These are phyloP conservation scores for Tragulus kanchil DNA, from an alignment of 2,113 vertebrate genomes.

Conservation along the genomic window DNA sequence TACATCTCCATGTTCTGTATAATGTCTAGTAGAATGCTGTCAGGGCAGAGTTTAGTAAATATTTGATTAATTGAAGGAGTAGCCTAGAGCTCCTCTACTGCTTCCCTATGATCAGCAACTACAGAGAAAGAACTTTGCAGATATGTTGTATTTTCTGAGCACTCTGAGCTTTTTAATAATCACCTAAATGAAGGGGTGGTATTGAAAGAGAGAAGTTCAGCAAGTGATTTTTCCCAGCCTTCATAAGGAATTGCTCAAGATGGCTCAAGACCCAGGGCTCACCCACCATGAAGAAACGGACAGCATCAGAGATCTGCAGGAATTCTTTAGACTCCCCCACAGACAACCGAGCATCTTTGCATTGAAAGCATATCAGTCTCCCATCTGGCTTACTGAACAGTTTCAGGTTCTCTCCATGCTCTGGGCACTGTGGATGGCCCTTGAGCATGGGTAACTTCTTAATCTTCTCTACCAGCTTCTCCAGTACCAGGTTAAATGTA, in stretches of 20 bases:
- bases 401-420: conserved; percentile 83
- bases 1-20: neutral
- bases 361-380: conserved; percentile 83
- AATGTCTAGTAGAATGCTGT: neutral
- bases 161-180: conserved; percentile 53
- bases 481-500: conserved; percentile 79
- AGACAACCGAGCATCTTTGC: conserved; percentile 78
- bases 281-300: conserved; percentile 79
- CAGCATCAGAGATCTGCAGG: conserved; percentile 82
- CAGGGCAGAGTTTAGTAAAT: neutral
- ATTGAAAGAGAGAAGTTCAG: neutral
- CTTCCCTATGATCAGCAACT: conserved; percentile 26
- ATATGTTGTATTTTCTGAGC: conserved; percentile 43
- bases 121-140: conserved; percentile 26
- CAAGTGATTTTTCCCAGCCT: conserved; percentile 23
- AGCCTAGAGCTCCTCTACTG: neutral
- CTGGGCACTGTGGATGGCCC: conserved; percentile 76
- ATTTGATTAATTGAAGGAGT: neutral
- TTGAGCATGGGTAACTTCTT: conserved; percentile 71
- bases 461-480: conserved; percentile 81
- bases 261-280: neutral
- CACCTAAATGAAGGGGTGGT: conserved; percentile 18
- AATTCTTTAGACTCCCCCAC: conserved; percentile 79
- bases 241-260: neutral
- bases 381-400: conserved; percentile 81